Conservation (phyloP, 92 coral and sea anemone species). For the Porites cylindrica region DNA sequence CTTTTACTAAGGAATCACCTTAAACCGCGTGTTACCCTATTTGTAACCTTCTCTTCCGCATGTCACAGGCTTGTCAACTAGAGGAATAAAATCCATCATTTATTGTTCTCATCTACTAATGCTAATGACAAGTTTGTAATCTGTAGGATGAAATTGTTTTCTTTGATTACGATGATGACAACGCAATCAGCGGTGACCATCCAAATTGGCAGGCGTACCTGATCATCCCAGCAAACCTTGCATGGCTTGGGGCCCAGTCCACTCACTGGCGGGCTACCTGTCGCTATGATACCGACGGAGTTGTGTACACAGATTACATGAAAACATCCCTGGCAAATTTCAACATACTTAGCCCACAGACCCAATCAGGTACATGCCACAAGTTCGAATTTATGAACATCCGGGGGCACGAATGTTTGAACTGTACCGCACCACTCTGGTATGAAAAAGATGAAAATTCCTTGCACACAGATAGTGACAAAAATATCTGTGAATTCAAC, state of each 20-base stretch:
- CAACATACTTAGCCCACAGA: not conserved
- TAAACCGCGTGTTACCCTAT: too few relatives aligned
- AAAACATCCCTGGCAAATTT: conserved; percentile 9
- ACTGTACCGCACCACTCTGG: not conserved
- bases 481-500: not conserved
- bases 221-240: conserved; percentile 5
- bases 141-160: not conserved
- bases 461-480: not conserved
- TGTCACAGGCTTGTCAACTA: too few relatives aligned
- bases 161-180: not conserved
- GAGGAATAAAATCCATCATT: too few relatives aligned
- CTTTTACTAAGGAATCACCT: too few relatives aligned
- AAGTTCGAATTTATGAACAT: conserved; percentile 38
- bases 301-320: conserved; percentile 3
- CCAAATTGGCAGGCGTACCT: conserved; percentile 28
- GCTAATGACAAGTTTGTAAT: not conserved
- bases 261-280: not conserved
- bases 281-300: too few relatives aligned
- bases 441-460: not conserved
- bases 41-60: too few relatives aligned
- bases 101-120: too few relatives aligned
- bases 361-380: not conserved
- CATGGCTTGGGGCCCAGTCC: conserved; percentile 29
- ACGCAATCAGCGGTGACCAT: conserved; percentile 10
- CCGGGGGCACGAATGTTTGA: conserved; percentile 7